A percentile compares a stretch with the other conserved stretches of the same genome.
Evolutionary conservation across 2,888 invertebrate genomes (phyloP).

Genomic region (Dione vanillae): DNA sequence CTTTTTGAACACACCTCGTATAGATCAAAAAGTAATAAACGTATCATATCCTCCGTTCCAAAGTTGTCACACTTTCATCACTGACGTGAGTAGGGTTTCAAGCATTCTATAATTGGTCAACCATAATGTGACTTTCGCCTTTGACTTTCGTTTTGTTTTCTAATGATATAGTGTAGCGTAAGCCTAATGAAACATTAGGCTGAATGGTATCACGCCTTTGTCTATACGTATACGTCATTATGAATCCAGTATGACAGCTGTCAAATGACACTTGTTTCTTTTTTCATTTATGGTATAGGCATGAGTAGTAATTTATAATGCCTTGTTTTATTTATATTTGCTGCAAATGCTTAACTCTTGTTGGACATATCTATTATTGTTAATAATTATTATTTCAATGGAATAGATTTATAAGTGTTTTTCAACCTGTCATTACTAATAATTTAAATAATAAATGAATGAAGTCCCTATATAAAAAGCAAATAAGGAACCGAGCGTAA

Average conservation of each 20-base stretch:
- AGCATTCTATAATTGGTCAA: constrained; percentile 42
- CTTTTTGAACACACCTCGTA: too few species aligned
- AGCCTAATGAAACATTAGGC: constrained; percentile 35
- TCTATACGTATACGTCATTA: background rate
- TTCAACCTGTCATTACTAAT: background rate
- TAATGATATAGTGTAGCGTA: constrained; percentile 36
- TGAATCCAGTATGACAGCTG: constrained; percentile 1
- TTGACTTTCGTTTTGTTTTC: constrained; percentile 46
- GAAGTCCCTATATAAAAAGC: background rate
- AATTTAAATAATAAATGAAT: too few species aligned
- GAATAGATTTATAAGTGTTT: background rate
- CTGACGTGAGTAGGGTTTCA: constrained; percentile 39
- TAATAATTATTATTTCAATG: background rate
- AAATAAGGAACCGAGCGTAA: constrained; percentile 10
- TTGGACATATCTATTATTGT: background rate
- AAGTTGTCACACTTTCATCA: constrained; percentile 42
- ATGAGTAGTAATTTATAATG: background rate
- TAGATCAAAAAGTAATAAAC: background rate
- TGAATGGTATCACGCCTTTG: constrained; percentile 21
- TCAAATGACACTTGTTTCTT: constrained; percentile 12
- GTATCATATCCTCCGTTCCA: constrained; percentile 28
- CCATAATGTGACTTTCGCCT: constrained; percentile 45
- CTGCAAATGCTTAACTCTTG: background rate
- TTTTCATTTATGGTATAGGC: background rate
- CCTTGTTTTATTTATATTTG: background rate